Conservation (phyloP, 2,888 invertebrate species). For the Clitarchus hookeri region DNA sequence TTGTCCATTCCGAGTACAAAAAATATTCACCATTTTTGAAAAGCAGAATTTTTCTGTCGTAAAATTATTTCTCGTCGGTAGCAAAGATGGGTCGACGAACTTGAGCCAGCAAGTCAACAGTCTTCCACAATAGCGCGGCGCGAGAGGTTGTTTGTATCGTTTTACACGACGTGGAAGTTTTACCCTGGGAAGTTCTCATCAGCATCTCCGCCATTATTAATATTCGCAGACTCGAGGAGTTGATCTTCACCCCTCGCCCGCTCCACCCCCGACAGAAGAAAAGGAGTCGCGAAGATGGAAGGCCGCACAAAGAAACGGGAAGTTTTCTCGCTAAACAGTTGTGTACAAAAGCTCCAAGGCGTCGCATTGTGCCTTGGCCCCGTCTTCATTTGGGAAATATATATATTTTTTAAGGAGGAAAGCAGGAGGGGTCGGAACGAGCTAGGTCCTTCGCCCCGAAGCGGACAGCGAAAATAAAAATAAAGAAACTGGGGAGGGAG, state of each 20-base stretch:
- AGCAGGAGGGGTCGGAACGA: not conserved
- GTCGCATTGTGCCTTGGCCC: conserved; percentile 14
- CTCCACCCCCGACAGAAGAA: not conserved
- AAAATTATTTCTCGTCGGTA: not conserved
- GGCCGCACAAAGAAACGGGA: conserved; percentile 14
- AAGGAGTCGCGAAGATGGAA: not conserved
- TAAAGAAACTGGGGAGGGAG: not conserved
- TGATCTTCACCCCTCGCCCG: not conserved
- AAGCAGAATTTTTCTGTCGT: not conserved
- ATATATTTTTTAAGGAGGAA: not conserved
- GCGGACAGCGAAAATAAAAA: not conserved
- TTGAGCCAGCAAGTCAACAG: not conserved
- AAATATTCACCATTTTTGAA: not conserved
- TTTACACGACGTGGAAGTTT: not conserved
- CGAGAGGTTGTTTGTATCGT: not conserved
- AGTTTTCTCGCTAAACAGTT: conserved; percentile 10
- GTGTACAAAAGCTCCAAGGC: not conserved
- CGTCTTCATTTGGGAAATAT: conserved; percentile 14
- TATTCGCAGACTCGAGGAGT: not conserved
- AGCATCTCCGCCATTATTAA: not conserved
- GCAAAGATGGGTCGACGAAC: not conserved
- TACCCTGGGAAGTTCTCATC: not conserved
- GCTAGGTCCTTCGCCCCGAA: not conserved
- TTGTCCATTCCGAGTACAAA: not conserved
- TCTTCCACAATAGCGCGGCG: not conserved